Base-by-base conservation (phyloP, 2,797 vertebrate species). In the Cheirogaleus major region DNA sequence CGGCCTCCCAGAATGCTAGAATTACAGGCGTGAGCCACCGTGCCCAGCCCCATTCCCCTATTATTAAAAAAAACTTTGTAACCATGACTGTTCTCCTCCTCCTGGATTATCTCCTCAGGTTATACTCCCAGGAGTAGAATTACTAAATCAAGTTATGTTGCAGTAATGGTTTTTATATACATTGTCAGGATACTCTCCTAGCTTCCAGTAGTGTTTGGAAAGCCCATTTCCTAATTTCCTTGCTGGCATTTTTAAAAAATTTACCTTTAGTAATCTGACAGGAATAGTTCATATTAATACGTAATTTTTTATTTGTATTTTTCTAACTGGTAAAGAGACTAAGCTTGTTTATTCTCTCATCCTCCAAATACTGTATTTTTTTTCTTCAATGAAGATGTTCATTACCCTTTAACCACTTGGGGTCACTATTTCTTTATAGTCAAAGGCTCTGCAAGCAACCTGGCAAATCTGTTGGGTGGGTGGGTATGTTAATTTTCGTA, bases 361-460 rank as follows among this genome's bases (percentile, higher is more conserved):
- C 43, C n/a, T 75, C 67, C 43, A 85, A 93, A 75, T 41, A 76
- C n/a, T 15, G 11, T 38, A 91, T 94, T 96, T 93, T 78, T 50
- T 59, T 61, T 59, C 35, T 83, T 95, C 76, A 82, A 3, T 93
- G 45, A 96, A 91, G n/a, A 63, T 88, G 91, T 85, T 75, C 43
- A 50, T 67, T 90, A 80, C 41, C 12, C 43, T 97, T 96, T 90
- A 96, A 84, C 96, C 97, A 98, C 96, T 90, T 96, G 97, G 94
- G 93, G 97, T 97, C 97, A 95, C 96, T 97, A 95, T 97, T 97
- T 97, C 95, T 92, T 95, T 78, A 91, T 25, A 67, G 38, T 80
- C 67, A 96, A 90, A 96, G 38, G 32, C 41, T 94, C 50, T 91
- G 38, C 25, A 84, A 87, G 4, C 75, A 95, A 90, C 1, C 3